These are phyloP conservation scores for Eledona agricola DNA, from an alignment of 2,888 invertebrate species.

Conservation along the genomic window DNA sequence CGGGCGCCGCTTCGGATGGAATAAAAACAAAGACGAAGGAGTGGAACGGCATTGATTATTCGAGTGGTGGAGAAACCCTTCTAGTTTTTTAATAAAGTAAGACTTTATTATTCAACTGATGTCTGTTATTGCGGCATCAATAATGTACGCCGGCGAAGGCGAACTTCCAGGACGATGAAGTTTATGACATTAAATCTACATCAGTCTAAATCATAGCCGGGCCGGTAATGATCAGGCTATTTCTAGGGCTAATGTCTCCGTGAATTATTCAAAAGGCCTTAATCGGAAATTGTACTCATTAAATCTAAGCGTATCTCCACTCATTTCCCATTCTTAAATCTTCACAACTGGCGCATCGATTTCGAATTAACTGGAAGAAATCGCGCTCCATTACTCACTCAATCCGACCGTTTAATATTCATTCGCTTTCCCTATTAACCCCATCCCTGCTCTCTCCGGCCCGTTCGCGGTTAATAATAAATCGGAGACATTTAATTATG, in stretches of 20 bases:
- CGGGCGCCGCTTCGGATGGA: slow-evolving; percentile 20
- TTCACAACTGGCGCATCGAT: slow-evolving; percentile 28
- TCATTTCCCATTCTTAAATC: slow-evolving; percentile 34
- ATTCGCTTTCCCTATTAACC: too few relatives aligned
- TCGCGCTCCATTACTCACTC: slow-evolving; percentile 31
- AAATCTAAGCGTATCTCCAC: slow-evolving; percentile 41
- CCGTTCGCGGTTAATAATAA: slow-evolving; percentile 1
- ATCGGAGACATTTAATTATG: slow-evolving; percentile 11
- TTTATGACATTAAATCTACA: slow-evolving; percentile 50
- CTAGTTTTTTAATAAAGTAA: slow-evolving; percentile 43
- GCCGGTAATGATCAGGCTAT: slow-evolving; percentile 46
- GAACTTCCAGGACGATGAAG: slow-evolving; percentile 45
- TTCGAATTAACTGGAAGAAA: slow-evolving; percentile 27
- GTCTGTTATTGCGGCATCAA: slow-evolving; percentile 44
- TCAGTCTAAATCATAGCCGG: slow-evolving; percentile 48
- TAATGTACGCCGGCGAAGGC: slow-evolving; percentile 42
- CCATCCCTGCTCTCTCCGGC: too few relatives aligned
- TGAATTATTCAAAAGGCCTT: slow-evolving; percentile 43
- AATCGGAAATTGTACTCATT: slow-evolving; percentile 43
- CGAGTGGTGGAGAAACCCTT: slow-evolving; percentile 37
- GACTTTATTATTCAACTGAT: slow-evolving; percentile 45
- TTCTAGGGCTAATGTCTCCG: slow-evolving; percentile 42
- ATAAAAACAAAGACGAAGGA: slow-evolving; percentile 26
- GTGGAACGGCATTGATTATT: slow-evolving; percentile 40
- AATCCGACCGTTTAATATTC: slow-evolving; percentile 18